Evolutionary conservation across 1,140 invertebrate species (phyloP).

Genomic region (Aphelinus atriplicis): DNA sequence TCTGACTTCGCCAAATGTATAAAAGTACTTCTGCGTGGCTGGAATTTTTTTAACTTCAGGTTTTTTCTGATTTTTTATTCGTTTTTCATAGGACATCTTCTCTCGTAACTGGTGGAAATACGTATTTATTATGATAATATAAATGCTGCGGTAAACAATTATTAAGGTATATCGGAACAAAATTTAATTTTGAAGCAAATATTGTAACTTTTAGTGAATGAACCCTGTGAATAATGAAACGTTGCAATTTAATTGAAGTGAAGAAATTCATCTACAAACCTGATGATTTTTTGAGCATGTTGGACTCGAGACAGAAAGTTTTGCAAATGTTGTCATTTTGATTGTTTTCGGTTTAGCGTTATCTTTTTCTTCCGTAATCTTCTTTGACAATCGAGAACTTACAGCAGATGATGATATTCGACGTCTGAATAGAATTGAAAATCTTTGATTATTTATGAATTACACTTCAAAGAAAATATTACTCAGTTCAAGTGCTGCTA

Average conservation of each 20-base stretch:
- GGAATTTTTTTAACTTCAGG: not conserved
- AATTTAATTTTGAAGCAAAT: too few species aligned
- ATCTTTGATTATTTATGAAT: not conserved
- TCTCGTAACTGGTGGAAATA: constrained; percentile 16
- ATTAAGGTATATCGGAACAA: too few species aligned
- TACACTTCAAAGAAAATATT: too few species aligned
- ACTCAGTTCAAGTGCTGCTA: too few species aligned
- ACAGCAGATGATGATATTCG: not conserved
- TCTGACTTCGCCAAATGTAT: constrained; percentile 12
- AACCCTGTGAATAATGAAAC: too few species aligned
- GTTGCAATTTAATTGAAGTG: too few species aligned
- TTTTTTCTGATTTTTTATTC: not conserved
- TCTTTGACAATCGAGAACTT: too few species aligned
- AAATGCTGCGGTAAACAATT: too few species aligned
- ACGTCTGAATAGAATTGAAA: constrained; percentile 2
- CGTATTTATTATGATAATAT: too few species aligned
- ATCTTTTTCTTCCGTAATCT: not conserved
- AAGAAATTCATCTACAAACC: constrained; percentile 6
- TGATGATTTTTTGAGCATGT: constrained; percentile 33
- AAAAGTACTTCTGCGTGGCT: constrained; percentile 27
- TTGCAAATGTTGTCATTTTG: not conserved
- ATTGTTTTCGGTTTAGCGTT: not conserved
- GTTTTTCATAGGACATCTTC: constrained; percentile 2
- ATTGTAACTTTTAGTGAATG: too few species aligned
- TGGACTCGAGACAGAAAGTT: not conserved